Conservation (phyloP, 2,888 invertebrate genomes). For the Himalopsyche kuldschensis region DNA sequence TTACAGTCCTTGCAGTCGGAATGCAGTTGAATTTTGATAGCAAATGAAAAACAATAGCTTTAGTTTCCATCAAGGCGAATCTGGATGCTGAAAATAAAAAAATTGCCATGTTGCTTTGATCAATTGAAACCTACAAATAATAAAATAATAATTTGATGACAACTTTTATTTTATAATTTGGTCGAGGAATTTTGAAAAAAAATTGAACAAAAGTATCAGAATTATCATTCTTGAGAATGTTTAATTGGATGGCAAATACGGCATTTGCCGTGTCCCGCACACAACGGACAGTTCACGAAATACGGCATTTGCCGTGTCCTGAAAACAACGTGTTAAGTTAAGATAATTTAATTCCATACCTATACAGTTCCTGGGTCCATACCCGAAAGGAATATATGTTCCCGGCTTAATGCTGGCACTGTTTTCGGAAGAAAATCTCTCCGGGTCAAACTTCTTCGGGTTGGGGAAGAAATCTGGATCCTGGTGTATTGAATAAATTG, state of each 20-base stretch:
- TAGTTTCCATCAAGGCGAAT: neutral
- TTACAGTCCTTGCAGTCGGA: neutral
- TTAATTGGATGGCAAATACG: no score
- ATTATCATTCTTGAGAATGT: no score
- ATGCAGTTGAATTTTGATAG: neutral
- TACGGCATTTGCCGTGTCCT: no score
- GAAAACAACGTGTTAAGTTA: no score
- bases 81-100: neutral
- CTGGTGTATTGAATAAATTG: constrained; percentile 53
- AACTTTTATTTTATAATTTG: no score
- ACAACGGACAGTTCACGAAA: no score
- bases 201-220: no score
- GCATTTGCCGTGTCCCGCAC: no score
- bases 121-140: no score
- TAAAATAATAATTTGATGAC: no score
- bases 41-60: neutral
- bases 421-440: constrained; percentile 60
- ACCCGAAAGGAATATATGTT: constrained; percentile 55
- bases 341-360: constrained; percentile 45
- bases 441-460: constrained; percentile 61
- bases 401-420: constrained; percentile 50
- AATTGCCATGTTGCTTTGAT: no score
- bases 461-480: constrained; percentile 59
- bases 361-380: constrained; percentile 56
- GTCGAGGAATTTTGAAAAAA: no score